These are phyloP conservation scores for Scaptodrosophila latifasciaeformis DNA, from an alignment of 2,888 invertebrate genomes.

Conservation along the genomic window DNA sequence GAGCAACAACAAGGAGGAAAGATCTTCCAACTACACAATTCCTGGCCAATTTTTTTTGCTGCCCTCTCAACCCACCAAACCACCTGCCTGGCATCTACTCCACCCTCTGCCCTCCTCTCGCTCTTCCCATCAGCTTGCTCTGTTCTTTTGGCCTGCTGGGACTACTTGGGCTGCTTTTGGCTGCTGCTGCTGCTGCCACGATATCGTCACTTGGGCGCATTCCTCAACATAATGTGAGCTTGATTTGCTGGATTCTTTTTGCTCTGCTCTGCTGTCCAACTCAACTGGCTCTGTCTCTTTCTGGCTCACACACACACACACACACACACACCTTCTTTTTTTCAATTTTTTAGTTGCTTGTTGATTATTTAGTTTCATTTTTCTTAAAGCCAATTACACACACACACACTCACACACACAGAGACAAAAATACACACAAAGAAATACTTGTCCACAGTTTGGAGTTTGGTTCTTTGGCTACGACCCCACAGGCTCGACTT, in stretches of 20 bases:
- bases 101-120: not conserved
- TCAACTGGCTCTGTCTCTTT: not conserved
- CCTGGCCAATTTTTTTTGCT: too few species aligned
- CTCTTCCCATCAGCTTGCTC: not conserved
- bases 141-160: not conserved
- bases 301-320: constrained; percentile 28
- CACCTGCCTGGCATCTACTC: too few species aligned
- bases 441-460: not conserved
- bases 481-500: too few species aligned
- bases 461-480: too few species aligned
- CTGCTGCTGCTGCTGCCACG: constrained; percentile 60
- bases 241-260: constrained; percentile 73
- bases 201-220: constrained; percentile 73
- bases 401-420: constrained; percentile 15
- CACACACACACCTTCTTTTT: constrained; percentile 32
- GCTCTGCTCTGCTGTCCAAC: constrained; percentile 26
- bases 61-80: too few species aligned
- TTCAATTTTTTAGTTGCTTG: constrained; percentile 22
- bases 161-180: not conserved
- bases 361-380: constrained; percentile 9
- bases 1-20: constrained; percentile 2
- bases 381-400: not conserved
- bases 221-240: constrained; percentile 73
- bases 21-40: too few species aligned
- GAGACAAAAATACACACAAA: not conserved